These are phyloP conservation scores for Stomorhina lunata DNA, from an alignment of 2,888 invertebrate species.

Conservation along the genomic window DNA sequence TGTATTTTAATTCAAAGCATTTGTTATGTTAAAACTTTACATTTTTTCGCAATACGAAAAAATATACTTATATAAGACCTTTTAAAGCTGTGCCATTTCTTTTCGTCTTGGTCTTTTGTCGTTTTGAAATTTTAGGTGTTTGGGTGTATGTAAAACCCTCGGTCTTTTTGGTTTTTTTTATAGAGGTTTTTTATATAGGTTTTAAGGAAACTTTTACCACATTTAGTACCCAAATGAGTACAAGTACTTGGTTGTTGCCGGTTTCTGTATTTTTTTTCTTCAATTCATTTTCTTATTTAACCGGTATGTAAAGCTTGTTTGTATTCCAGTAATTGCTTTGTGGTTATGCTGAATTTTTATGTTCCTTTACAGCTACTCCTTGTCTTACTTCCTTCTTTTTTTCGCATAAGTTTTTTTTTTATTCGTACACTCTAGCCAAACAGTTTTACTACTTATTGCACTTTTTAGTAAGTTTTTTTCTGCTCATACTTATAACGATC, in stretches of 20 bases:
- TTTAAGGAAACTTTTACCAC: conserved; percentile 43
- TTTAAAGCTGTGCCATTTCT: no score
- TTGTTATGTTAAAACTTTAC: no score
- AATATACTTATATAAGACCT: no score
- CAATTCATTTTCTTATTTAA: conserved; percentile 4
- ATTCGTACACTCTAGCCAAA: neutral
- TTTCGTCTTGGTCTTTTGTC: no score
- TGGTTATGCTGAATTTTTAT: conserved; percentile 60
- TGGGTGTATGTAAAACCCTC: neutral
- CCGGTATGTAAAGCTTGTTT: conserved; percentile 20
- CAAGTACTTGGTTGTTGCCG: conserved; percentile 2
- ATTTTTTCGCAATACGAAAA: no score
- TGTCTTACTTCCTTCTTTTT: neutral
- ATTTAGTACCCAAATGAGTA: conserved; percentile 31
- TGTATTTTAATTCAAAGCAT: no score
- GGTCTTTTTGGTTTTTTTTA: neutral
- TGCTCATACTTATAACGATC: neutral
- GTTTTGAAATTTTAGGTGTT: no score
- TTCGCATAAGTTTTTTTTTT: conserved; percentile 30
- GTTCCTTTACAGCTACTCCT: conserved; percentile 14
- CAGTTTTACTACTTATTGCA: conserved; percentile 33
- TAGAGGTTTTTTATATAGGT: neutral
- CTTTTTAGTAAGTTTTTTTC: conserved; percentile 30
- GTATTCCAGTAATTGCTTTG: conserved; percentile 60
- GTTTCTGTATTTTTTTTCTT: neutral